Base-by-base conservation (phyloP, 2,888 invertebrate genomes). In the Acheta domesticus region DNA sequence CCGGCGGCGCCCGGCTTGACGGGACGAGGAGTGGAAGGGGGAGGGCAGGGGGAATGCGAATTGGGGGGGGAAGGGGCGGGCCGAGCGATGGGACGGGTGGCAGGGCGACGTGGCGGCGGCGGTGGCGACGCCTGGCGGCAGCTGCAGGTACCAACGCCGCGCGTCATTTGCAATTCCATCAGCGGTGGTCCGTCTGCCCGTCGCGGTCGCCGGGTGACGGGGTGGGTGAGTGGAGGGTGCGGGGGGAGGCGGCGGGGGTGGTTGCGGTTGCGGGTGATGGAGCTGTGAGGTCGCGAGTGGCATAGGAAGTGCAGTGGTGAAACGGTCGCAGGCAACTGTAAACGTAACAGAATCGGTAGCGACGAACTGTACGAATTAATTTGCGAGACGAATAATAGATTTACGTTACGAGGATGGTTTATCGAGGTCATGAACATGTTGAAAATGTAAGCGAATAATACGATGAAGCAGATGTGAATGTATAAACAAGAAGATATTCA, bases 41-140 rank as follows among this genome's bases (percentile, higher is more conserved):
- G 62, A 12, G 36, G 62, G 62, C n/a, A n/a, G n/a, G n/a, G n/a
- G n/a, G n/a, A n/a, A n/a, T n/a, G n/a, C n/a, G n/a, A n/a, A n/a
- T n/a, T n/a, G n/a, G 62, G 16, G 62, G n/a, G 14, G n/a, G 62
- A 62, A 12, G 36, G 36, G 36, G 11, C 62, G 62, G 62, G 62
- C 2, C 2, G 62, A 62, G 23, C 19, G 62, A 62, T 3, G 62
- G 62, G 62, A 62, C 16, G 62, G n/a, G 36, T 36, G 36, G 5
- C 36, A 8, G 23, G 23, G 62, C 19, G 62, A 62, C 12, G 62
- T 14, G 14, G n/a, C 62, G 62, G 14, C 62, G 36, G 62, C 62
- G n/a, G n/a, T n/a, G 62, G 62, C 62, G 62, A n/a, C n/a, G 62
- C 62, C 62, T 62, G 62, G 62, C n/a, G 62, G 62, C 62, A 62